phyloP scores from a whole-genome alignment of 2,888 invertebrate genomes.

The Mesochorus sp. region DNA sequence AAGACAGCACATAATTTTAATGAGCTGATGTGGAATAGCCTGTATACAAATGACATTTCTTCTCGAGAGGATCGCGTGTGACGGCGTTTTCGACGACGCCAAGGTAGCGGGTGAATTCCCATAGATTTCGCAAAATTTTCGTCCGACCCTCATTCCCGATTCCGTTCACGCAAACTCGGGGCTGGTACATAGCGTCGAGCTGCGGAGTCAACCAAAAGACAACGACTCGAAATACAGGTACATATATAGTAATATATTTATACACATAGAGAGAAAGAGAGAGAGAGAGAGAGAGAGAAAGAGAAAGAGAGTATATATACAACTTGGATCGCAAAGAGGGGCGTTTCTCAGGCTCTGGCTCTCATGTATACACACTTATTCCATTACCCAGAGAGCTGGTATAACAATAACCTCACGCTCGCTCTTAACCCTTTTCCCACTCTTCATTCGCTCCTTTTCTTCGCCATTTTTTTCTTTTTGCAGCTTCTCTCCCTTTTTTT shows the following conservation, averaged over 20 bases:
- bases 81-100: background rate
- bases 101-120: slow-evolving; percentile 5
- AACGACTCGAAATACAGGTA: background rate
- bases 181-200: background rate
- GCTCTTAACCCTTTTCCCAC: background rate
- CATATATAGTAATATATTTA: slow-evolving; percentile 2
- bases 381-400: slow-evolving; percentile 24
- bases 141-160: slow-evolving; percentile 36
- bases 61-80: slow-evolving; percentile 18
- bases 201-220: background rate
- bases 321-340: slow-evolving; percentile 20
- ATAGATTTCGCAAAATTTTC: slow-evolving; percentile 29
- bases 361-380: slow-evolving; percentile 26
- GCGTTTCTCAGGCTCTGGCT: slow-evolving; percentile 15
- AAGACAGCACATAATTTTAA: too few relatives aligned
- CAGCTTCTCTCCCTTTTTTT: background rate
- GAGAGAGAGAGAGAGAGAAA: too few relatives aligned
- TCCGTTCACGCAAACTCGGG: slow-evolving; percentile 33
- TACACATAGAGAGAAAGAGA: background rate
- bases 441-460: slow-evolving; percentile 4
- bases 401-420: slow-evolving; percentile 28
- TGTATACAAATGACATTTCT: too few relatives aligned
- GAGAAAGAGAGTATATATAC: too few relatives aligned
- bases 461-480: background rate
- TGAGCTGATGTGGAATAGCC: too few relatives aligned